A percentile compares a stretch with the other conserved stretches of the same genome.
Conservation (phyloP, 2,888 invertebrate species). For the Unio pictorum region DNA sequence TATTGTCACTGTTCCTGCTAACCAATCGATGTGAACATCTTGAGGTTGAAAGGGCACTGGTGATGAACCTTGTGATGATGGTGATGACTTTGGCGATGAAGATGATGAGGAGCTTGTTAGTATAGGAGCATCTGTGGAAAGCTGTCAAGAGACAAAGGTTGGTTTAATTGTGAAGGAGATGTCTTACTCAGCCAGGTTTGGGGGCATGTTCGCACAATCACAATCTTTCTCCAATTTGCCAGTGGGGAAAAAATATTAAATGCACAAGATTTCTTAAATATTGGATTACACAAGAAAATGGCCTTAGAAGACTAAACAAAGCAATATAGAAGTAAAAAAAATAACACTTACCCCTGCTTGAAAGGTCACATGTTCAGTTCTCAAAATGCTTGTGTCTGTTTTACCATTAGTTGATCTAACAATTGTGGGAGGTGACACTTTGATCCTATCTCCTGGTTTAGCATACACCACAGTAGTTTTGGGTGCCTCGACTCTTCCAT, state of each 20-base stretch:
- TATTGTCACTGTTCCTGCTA: constrained; percentile 74
- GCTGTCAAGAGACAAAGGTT: constrained; percentile 33
- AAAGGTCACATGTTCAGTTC: no score
- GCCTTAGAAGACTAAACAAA: constrained; percentile 6
- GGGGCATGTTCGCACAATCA: background rate
- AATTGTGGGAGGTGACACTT: constrained; percentile 31
- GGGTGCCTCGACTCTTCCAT: constrained; percentile 11
- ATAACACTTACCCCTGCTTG: constrained; percentile 28
- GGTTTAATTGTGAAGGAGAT: constrained; percentile 7
- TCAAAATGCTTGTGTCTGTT: no score
- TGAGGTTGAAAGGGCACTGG: constrained; percentile 31
- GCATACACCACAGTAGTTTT: constrained; percentile 55
- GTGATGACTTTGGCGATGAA: constrained; percentile 1
- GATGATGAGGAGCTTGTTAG: constrained; percentile 7
- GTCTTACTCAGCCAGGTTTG: constrained; percentile 3
- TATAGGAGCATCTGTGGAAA: constrained; percentile 14
- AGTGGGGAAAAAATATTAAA: constrained; percentile 5
- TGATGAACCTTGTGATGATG: background rate
- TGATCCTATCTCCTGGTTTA: constrained; percentile 53
- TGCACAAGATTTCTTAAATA: constrained; percentile 13
- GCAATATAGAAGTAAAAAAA: constrained; percentile 3
- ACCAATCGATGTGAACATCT: constrained; percentile 58
- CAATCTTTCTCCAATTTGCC: background rate
- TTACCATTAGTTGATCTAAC: no score
- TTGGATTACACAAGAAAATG: constrained; percentile 11